Evolutionary conservation across 2,113 vertebrate species (phyloP), one percentile per base, ranked within the genome.

Genomic region (Cololabis saira): DNA sequence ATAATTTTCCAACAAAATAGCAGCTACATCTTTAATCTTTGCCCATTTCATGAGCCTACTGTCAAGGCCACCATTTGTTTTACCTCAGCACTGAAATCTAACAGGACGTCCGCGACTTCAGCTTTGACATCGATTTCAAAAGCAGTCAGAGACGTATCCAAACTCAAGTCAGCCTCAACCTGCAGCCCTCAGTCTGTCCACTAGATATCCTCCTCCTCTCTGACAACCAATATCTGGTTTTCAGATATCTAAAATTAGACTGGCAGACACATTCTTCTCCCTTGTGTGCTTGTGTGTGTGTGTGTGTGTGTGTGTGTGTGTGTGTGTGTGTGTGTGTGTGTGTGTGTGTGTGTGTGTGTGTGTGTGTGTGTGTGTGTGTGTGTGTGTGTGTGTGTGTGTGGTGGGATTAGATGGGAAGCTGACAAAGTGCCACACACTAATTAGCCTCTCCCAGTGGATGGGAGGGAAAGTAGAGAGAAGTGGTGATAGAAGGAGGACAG

Each of bases 221-320:
- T 37, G 5, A 37, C 33, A 4, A 37, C 33, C 74, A 60, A 79
- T 65, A 77, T 87, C 69, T 81, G 77, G 41, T 49, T 58, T 71
- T 74, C 78, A 78, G 76, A 76, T 53, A 7, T 78, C 85, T 89
- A 83, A 86, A 89, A 87, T 86, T 89, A 87, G 82, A 84, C 45
- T 22, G 62, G 61, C 68, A 85, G 84, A 86, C 77, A 69, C 51
- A 80, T 73, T 83, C 50, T 76, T 78, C 71, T 76, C 47, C 84
- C 71, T 12, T 1, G 67, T 70, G 81, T 71, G 82, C 64, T 44
- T 70, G 57, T 64, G 66, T 62, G 40, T 44, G 61, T 69, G 54
- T 61, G 67, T 61, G 53, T 50, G 66, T 76, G 80, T 53, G 77
- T 69, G 54, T 61, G 67, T 61, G 53, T 50, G 66, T 76, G 80